Evolutionary conservation across 2,888 invertebrate species (phyloP).

Genomic region (Cataglyphis rosenhaueri): DNA sequence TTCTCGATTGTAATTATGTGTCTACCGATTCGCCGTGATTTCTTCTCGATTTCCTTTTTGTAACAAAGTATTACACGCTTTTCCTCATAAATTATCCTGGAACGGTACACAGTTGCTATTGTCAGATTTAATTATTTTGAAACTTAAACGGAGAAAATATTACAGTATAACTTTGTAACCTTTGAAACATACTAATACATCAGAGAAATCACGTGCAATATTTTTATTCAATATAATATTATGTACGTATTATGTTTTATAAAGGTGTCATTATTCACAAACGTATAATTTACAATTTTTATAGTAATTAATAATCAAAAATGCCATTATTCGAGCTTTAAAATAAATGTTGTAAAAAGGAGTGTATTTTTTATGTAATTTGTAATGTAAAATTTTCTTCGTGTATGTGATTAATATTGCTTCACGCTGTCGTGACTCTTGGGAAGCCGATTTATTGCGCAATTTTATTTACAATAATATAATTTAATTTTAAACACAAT

Average conservation of each 20-base stretch:
- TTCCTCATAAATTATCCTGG: not conserved
- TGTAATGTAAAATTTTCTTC: too few relatives aligned
- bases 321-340: too few relatives aligned
- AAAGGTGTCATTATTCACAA: too few relatives aligned
- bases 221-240: too few relatives aligned
- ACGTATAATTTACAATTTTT: too few relatives aligned
- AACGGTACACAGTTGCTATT: not conserved
- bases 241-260: too few relatives aligned
- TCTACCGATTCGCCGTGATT: not conserved
- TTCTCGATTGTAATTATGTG: conserved; percentile 8
- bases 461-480: conserved; percentile 3
- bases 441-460: not conserved
- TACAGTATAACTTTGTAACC: too few relatives aligned
- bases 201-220: too few relatives aligned
- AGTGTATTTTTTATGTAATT: too few relatives aligned
- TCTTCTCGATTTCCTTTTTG: not conserved
- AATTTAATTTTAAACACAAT: not conserved
- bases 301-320: too few relatives aligned
- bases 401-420: conserved; percentile 6
- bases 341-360: too few relatives aligned
- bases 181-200: too few relatives aligned
- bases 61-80: not conserved
- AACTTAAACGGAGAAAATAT: not conserved
- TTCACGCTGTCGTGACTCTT: not conserved
- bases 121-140: conserved; percentile 32